These are phyloP conservation scores for Labrus mixtus DNA, from an alignment of 2,113 vertebrate species.

Conservation along the genomic window DNA sequence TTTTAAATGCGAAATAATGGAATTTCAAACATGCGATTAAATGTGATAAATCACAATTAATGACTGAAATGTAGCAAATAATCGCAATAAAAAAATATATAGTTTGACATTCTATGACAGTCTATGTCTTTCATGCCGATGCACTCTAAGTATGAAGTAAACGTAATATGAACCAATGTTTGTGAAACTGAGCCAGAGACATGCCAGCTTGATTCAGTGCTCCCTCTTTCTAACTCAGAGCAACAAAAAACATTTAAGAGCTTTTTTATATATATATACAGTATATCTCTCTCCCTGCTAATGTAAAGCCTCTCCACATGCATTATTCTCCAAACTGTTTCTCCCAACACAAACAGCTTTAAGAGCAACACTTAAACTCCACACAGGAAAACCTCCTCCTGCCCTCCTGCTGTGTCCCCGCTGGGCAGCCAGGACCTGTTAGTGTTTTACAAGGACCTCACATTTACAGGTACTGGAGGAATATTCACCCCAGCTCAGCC, in stretches of 20 bases:
- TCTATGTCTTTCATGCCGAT: not conserved
- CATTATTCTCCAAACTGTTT: constrained; percentile 44
- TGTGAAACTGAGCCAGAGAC: not conserved
- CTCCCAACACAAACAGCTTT: constrained; percentile 33
- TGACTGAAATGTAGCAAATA: too few species aligned
- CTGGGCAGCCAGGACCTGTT: constrained; percentile 19
- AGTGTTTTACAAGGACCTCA: constrained; percentile 52
- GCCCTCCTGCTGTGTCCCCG: constrained; percentile 31
- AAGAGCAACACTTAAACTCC: constrained; percentile 39
- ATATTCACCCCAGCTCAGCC: constrained; percentile 26
- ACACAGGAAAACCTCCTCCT: constrained; percentile 28
- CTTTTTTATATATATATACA: not conserved
- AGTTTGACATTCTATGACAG: too few species aligned
- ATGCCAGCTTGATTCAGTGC: not conserved
- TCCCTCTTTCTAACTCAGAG: constrained; percentile 3
- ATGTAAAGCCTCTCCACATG: constrained; percentile 38
- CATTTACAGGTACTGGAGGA: constrained; percentile 54
- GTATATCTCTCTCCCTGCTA: constrained; percentile 6
- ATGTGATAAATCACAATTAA: too few species aligned
- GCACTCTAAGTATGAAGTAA: constrained; percentile 3
- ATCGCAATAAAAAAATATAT: too few species aligned
- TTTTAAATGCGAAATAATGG: too few species aligned
- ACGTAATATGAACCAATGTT: constrained; percentile 2
- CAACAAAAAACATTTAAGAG: constrained; percentile 40
- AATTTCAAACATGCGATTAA: too few species aligned